Evolutionary conservation across 2,113 vertebrate species (phyloP).

Genomic region (Garra rufa): DNA sequence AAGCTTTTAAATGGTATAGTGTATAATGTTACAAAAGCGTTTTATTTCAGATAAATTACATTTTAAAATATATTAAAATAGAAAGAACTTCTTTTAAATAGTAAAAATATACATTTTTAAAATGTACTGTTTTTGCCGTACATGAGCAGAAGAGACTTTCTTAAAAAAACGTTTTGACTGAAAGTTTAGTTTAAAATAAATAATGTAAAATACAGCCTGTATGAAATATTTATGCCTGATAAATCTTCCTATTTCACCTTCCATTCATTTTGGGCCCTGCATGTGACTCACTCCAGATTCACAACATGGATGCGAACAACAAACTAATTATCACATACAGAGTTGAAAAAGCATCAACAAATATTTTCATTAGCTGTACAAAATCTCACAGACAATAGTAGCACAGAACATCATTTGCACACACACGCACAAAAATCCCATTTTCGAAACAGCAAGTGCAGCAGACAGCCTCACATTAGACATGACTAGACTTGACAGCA

Average conservation of each 20-base stretch:
- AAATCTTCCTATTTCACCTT: not conserved
- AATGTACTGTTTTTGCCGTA: no score
- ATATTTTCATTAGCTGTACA: constrained; percentile 1
- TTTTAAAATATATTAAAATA: no score
- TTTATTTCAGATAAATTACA: no score
- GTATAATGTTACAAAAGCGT: no score
- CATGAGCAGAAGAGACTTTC: no score
- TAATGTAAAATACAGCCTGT: not conserved
- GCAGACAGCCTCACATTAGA: constrained; percentile 49
- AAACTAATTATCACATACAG: not conserved
- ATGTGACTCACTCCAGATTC: not conserved
- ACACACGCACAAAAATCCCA: constrained; percentile 9
- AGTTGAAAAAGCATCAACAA: not conserved
- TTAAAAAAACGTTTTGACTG: no score
- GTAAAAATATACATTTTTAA: no score
- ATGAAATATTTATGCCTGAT: not conserved
- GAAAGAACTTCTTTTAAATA: no score
- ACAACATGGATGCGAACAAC: not conserved
- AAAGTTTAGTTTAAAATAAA: not conserved
- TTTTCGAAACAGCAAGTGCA: constrained; percentile 46
- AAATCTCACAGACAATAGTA: constrained; percentile 22
- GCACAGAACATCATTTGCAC: not conserved
- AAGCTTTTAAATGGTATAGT: no score
- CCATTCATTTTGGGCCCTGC: not conserved
- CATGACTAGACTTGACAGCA: constrained; percentile 67